Evolutionary conservation across 2,797 vertebrate species (phyloP).

Genomic region (Gambusia yucatana): DNA sequence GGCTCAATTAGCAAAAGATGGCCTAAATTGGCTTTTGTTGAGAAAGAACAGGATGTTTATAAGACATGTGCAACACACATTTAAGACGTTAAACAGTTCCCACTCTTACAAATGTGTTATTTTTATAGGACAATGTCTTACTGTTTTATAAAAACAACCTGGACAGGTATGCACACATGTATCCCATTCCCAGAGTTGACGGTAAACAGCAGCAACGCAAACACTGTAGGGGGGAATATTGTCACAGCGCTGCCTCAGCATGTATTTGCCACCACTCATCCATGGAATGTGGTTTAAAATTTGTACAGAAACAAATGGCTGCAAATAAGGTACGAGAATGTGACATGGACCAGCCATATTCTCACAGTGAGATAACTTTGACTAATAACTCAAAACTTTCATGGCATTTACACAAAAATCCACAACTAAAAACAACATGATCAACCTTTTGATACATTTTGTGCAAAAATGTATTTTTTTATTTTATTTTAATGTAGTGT

Average conservation of each 20-base stretch:
- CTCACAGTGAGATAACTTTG: not conserved
- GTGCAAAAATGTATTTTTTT: not conserved
- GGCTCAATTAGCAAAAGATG: constrained; percentile 67
- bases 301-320: not conserved
- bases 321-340: constrained; percentile 3
- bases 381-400: not conserved
- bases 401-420: not conserved
- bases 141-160: constrained; percentile 1
- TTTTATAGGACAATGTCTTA: constrained; percentile 5
- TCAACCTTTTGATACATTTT: too few species aligned
- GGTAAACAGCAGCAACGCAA: not conserved
- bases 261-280: not conserved
- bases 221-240: not conserved
- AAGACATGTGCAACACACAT: constrained; percentile 59
- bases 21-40: constrained; percentile 43
- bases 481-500: not conserved
- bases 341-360: not conserved
- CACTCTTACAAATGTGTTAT: constrained; percentile 15
- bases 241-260: constrained; percentile 15
- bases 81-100: constrained; percentile 30
- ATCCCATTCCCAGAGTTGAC: constrained; percentile 19
- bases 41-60: constrained; percentile 37
- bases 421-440: not conserved
- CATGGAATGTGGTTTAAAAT: not conserved
- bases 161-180: constrained; percentile 58